Conservation (phyloP, 1,140 invertebrate genomes). For the Helicoverpa armigera region DNA sequence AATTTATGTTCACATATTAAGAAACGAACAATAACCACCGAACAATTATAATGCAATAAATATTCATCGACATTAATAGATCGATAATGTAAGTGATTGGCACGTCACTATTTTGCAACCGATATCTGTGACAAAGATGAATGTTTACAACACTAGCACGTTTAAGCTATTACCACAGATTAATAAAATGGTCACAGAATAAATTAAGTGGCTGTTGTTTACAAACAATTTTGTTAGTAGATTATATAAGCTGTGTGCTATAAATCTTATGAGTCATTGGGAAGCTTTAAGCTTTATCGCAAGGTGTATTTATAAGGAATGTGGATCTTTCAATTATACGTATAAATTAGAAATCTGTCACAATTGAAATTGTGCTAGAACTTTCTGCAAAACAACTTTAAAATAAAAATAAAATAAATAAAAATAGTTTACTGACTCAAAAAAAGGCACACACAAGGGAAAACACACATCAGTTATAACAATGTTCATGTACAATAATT, state of each 20-base stretch:
- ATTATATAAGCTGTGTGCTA: not conserved
- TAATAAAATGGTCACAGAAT: not conserved
- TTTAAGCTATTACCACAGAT: not conserved
- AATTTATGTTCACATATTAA: not conserved
- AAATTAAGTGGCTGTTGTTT: not conserved
- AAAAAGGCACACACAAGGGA: no score
- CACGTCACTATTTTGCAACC: slow-evolving; percentile 23
- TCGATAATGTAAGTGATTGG: slow-evolving; percentile 63
- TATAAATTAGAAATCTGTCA: no score
- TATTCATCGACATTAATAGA: slow-evolving; percentile 74
- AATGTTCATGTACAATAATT: no score
- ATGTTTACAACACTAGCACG: slow-evolving; percentile 23
- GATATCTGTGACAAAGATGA: slow-evolving; percentile 32
- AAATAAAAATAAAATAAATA: no score
- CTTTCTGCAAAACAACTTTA: no score
- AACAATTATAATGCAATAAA: slow-evolving; percentile 72
- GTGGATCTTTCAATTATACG: no score
- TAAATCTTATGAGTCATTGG: not conserved
- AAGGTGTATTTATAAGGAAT: not conserved
- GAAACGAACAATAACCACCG: slow-evolving; percentile 60
- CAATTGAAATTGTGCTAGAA: no score
- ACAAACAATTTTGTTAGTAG: not conserved
- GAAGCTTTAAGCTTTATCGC: not conserved
- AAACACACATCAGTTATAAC: no score
- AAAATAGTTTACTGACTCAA: no score